Percentiles rank a stretch among this genome's conserved stretches.
Conservation (phyloP, 2,797 vertebrate species). For the Xenopus petersii region DNA sequence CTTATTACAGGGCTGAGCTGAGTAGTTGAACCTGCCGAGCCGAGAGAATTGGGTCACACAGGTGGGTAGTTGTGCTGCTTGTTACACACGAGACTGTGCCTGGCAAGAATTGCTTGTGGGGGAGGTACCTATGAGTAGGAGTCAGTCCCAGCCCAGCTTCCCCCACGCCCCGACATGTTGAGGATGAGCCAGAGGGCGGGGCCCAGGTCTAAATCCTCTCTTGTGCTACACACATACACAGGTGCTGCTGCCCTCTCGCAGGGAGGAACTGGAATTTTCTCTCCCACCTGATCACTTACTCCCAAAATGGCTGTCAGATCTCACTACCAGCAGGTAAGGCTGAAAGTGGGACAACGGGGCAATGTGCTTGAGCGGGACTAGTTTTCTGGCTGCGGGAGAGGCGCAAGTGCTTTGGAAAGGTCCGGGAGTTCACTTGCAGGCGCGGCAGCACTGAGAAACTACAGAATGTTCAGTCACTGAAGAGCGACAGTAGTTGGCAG, state of each 20-base stretch:
- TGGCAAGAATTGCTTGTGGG: neutral
- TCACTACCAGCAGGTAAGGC: slow-evolving; percentile 43
- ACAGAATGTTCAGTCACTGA: too few species aligned
- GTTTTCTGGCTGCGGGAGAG: too few species aligned
- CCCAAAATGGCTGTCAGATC: slow-evolving; percentile 44
- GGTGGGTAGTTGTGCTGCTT: slow-evolving; percentile 12
- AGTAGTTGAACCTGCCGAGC: slow-evolving; percentile 34
- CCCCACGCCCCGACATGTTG: neutral
- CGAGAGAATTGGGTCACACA: slow-evolving; percentile 22
- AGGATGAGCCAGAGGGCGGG: neutral
- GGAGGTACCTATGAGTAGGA: slow-evolving; percentile 9
- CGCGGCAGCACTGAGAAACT: too few species aligned
- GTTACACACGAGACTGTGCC: neutral
- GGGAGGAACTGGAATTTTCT: slow-evolving; percentile 7
- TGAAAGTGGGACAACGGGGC: neutral
- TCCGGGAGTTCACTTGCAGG: too few species aligned
- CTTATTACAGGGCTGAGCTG: slow-evolving; percentile 37
- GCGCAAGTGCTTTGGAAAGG: too few species aligned
- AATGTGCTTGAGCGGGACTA: too few species aligned
- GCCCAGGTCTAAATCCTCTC: slow-evolving; percentile 16
- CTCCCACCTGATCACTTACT: slow-evolving; percentile 19
- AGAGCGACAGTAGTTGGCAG: too few species aligned
- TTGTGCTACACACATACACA: slow-evolving; percentile 7
- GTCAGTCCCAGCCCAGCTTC: neutral
- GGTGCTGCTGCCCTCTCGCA: slow-evolving; percentile 10